These are phyloP conservation scores for Charina bottae DNA, from an alignment of 2,113 vertebrate species.

Conservation along the genomic window DNA sequence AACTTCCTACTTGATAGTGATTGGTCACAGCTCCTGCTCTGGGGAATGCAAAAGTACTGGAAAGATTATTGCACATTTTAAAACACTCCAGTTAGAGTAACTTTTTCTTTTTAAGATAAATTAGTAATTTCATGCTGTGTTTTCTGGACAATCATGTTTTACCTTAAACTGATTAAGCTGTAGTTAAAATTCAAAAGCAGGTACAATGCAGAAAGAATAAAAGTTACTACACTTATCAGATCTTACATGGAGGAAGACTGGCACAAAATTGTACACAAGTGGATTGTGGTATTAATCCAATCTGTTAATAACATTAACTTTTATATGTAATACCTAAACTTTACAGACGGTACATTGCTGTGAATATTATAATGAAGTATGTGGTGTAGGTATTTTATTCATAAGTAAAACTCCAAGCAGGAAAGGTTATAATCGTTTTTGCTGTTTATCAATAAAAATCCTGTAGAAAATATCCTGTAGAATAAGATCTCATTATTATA, in stretches of 20 bases:
- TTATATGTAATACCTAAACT: constrained; percentile 11
- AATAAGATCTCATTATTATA: not conserved
- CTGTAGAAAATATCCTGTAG: not conserved
- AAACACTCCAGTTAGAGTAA: constrained; percentile 70
- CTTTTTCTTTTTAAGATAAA: constrained; percentile 77
- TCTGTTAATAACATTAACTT: constrained; percentile 19
- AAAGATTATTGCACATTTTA: constrained; percentile 83
- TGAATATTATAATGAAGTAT: not conserved
- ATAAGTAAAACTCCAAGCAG: not conserved
- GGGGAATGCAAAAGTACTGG: constrained; percentile 79
- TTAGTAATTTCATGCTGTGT: constrained; percentile 50
- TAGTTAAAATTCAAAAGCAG: constrained; percentile 59
- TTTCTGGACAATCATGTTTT: constrained; percentile 48
- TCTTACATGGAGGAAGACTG: constrained; percentile 70
- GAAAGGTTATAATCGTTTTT: not conserved
- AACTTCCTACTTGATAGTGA: constrained; percentile 79
- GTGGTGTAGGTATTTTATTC: not conserved
- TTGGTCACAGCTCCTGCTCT: constrained; percentile 81
- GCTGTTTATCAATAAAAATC: not conserved
- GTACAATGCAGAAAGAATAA: constrained; percentile 37
- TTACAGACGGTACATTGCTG: rapidly evolving
- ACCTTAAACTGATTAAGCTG: constrained; percentile 45
- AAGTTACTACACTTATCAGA: constrained; percentile 63
- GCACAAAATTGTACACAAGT: constrained; percentile 66
- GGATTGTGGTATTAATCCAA: constrained; percentile 50